Conservation (phyloP, 2,888 invertebrate species). For the Troglohyphantes excavatus region DNA sequence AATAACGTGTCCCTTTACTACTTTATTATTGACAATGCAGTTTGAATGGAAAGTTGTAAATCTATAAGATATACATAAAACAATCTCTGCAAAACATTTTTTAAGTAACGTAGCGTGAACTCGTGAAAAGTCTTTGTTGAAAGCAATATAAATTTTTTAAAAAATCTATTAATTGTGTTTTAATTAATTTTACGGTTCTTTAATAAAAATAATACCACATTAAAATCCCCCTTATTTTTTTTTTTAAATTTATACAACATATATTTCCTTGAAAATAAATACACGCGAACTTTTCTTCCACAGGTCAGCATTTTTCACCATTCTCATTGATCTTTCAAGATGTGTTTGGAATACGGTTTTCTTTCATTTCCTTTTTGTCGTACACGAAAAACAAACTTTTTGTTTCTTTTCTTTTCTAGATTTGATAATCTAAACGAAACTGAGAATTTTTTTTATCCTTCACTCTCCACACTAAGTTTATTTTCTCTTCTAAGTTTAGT, state of each 20-base stretch:
- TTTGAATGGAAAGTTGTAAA: too few species aligned
- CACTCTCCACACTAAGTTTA: background rate
- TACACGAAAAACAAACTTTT: background rate
- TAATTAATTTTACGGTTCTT: too few species aligned
- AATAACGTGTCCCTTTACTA: too few species aligned
- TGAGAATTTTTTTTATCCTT: slow-evolving; percentile 3
- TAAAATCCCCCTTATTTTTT: too few species aligned
- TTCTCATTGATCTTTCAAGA: background rate
- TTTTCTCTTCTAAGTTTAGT: slow-evolving; percentile 3
- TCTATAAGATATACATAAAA: too few species aligned
- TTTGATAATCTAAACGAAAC: slow-evolving; percentile 33
- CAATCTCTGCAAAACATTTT: too few species aligned
- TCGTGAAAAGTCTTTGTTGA: too few species aligned
- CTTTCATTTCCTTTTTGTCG: background rate
- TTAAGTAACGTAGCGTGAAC: too few species aligned
- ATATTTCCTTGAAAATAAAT: background rate
- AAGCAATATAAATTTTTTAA: too few species aligned
- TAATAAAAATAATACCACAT: too few species aligned
- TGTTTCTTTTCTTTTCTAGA: background rate
- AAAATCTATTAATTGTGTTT: too few species aligned
- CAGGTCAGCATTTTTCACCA: background rate
- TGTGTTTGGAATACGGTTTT: background rate
- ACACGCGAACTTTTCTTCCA: background rate
- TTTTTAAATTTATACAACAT: background rate
- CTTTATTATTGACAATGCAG: too few species aligned